Evolutionary conservation across 2,888 invertebrate genomes (phyloP), one percentile per base, ranked within the genome.

Genomic region (Tubulanus polymorphus): DNA sequence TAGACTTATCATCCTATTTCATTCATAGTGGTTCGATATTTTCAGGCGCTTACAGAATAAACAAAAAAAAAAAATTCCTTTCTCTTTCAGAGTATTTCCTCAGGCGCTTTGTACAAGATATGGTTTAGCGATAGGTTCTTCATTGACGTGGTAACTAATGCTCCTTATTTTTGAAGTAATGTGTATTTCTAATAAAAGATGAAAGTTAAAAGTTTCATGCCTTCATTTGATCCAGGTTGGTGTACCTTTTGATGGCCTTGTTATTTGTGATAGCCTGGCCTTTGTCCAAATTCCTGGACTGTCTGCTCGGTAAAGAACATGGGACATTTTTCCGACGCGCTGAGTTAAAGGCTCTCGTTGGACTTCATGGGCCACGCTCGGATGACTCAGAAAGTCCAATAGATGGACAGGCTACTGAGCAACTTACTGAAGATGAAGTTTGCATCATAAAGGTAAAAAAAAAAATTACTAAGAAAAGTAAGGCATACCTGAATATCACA

Each of bases 41-140:
- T 12, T 10, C 35, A 32, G n/a, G 35, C n/a, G 35, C n/a, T 32
- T 32, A 12, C 10, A 32, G n/a, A 32, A 32, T 32, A 32, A 32
- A 32, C n/a, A 32, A 23, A 12, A 46, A 46, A 18, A 15, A 18
- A 12, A 12, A 12, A 18, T n/a, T n/a, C n/a, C 2, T 23, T 58
- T 45, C 23, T 51, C 26, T 68, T 71, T 50, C 62, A 78, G 77
- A 57, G 73, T 78, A 6, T 64, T 78, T 48, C 78, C 78, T 18
- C 78, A 78, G 59, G 76, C 78, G 3, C 50, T 78, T 2, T 78
- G 75, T 59, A 75, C 75, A 29, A 66, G 75, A 51, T 74, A 67
- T 67, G 78, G 78, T 18, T 57, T 78, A 49, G 71, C 74, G 6
- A 74, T 78, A 52, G 77, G 77, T 37, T 71, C 74, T 37, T 57